Evolutionary conservation across 2,888 invertebrate genomes (phyloP), one percentile per base, ranked within the genome.

Genomic region (Eupelmus urozonus): DNA sequence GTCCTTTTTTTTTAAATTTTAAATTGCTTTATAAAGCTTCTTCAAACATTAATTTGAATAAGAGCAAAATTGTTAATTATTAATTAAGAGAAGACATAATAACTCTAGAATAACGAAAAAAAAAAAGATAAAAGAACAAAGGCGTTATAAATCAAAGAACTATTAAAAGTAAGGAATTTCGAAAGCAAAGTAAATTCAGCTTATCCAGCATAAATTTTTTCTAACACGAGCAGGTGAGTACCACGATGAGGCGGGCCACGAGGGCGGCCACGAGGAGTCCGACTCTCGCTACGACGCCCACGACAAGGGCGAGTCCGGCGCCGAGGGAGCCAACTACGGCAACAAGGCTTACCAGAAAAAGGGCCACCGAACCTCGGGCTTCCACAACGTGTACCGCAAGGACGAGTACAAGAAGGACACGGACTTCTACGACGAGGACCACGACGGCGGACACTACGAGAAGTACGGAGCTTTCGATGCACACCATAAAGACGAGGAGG

Each of bases 341-440:
- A 91, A 93, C 82, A 91, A 92, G 81, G 91, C 92, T 71, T 92
- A 92, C 80, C 92, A 92, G 88, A 93, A 93, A 88, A 94, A 94
- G 86, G 94, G 94, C 0, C 93, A 93, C 80, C 94, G 94, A 69
- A 92, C 94, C 25, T 93, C 92, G 7, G 95, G 95, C 20, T 95
- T 92, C 90, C 94, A 94, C 88, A 94, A 94, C 84, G 93, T 94
- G 0, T 94, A 93, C 89, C 92, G 93, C 89, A 95, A 95, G 90
- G 94, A 95, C 85, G 95, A 95, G 88, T 95, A 92, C 91, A 94
- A 95, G 88, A 95, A 95, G 85, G 94, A 94, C 85, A 94, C 94
- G 82, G 93, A 93, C 83, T 95, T 95, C 90, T 95, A 95, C 87
- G 95, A 95, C 84, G 94, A 94, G 72, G 92, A 93, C 29, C 93